Evolutionary conservation across 1,140 invertebrate species (phyloP), one percentile per base, ranked within the genome.

Genomic region (Harlomillsia oculata): DNA sequence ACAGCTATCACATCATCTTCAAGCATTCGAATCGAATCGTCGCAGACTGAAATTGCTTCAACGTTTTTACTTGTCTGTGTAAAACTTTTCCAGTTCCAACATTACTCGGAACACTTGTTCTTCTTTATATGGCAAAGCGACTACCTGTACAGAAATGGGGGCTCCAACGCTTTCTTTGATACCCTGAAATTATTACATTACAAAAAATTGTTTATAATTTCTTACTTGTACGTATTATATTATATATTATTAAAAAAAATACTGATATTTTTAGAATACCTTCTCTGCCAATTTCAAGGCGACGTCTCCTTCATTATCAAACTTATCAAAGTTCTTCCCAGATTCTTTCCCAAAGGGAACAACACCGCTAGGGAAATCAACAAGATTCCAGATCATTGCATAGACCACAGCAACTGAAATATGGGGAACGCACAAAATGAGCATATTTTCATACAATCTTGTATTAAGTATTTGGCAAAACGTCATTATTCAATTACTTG

Each of bases 101-200:
- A 70, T 69, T 9, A 65, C 50, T 11, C 68, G 46, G 4, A 70
- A 26, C 23, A 71, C 62, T n/a, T 67, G 44, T 63, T 74, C 72
- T 57, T 74, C 72, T 55, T 69, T 65, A 65, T 60, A 74, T 9
- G 72, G 72, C 16, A 70, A 62, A 2, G 62, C 65, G 9, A 71
- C 67, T 6, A 72, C 59, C 63, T 74, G 72, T n/a, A 74, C 69
- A 52, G 63, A 67, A 8, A 74, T 62, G 5, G 72, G 72, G 21
- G 71, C 56, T 26, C 71, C 70, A 2, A 59, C 37, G n/a, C 52
- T 50, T 40, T 55, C 39, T 28, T 56, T 55, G 1, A 59, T 56
- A n/a, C 56, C 56, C 56, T 62, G 16, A 4, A 53, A 49, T 23
- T 30, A 6, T 32, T 20, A 20, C n/a, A 49, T 49, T 32, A 49